A percentile compares a stretch with the other conserved stretches of the same genome.
Evolutionary conservation across 2,888 invertebrate species (phyloP).

Genomic region (Drosophila kuntzei): DNA sequence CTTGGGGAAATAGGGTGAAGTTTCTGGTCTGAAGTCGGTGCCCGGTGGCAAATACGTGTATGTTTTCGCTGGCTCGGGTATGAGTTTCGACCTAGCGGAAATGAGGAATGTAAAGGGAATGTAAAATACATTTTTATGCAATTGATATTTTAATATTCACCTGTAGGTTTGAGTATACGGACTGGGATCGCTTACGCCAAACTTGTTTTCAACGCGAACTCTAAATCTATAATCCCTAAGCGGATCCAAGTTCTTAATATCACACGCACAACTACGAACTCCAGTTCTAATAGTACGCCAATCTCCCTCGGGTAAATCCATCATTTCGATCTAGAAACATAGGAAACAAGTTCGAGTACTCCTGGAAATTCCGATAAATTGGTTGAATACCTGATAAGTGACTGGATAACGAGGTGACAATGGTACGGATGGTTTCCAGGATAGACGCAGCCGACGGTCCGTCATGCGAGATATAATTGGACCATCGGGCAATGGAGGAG

Average conservation of each 20-base stretch:
- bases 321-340: conserved; percentile 91
- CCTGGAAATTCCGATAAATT: background rate
- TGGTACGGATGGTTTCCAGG: conserved; percentile 97
- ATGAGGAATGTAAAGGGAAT: background rate
- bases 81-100: conserved; percentile 88
- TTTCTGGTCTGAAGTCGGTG: conserved; percentile 93
- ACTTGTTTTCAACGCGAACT: conserved; percentile 97
- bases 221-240: conserved; percentile 98
- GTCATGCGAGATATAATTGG: conserved; percentile 97
- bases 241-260: conserved; percentile 95
- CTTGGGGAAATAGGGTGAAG: conserved; percentile 95
- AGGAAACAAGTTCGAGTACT: background rate
- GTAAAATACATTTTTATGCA: background rate
- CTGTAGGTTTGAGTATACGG: conserved; percentile 93
- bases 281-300: conserved; percentile 96
- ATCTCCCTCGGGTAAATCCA: conserved; percentile 95
- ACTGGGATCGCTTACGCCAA: conserved; percentile 98
- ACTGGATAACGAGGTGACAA: conserved; percentile 94
- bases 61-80: conserved; percentile 92
- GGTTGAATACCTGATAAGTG: conserved; percentile 91
- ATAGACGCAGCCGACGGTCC: conserved; percentile 93
- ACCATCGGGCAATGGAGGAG: conserved; percentile 94
- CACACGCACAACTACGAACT: conserved; percentile 94
- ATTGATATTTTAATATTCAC: conserved; percentile 45
- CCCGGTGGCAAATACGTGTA: conserved; percentile 92